These are phyloP conservation scores for Suncus etruscus DNA, from an alignment of 2,113 vertebrate genomes.

Conservation along the genomic window DNA sequence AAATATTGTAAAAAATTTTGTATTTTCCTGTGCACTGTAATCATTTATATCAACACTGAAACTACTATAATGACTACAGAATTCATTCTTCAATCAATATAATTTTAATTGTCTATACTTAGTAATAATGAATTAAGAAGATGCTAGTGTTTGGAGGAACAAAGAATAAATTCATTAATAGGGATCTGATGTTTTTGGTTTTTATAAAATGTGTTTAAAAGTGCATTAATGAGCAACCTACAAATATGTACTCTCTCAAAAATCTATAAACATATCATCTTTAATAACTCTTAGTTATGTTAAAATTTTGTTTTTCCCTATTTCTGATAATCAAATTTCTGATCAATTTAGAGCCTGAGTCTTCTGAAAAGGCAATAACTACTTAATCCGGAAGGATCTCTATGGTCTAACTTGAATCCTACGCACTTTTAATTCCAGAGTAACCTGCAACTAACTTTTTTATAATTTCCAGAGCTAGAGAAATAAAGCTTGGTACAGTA, in stretches of 20 bases:
- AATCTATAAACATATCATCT: not conserved
- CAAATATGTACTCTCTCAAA: constrained; percentile 16
- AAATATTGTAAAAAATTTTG: not conserved
- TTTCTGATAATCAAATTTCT: constrained; percentile 21
- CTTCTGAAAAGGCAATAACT: not conserved
- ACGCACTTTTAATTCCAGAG: not conserved
- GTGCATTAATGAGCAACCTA: not conserved
- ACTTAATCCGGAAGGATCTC: not conserved
- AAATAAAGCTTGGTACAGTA: not conserved
- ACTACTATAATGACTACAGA: constrained; percentile 83
- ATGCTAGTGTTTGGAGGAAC: not conserved
- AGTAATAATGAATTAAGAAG: constrained; percentile 67
- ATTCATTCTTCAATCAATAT: constrained; percentile 84
- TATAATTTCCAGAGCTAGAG: not conserved
- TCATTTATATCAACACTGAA: constrained; percentile 87
- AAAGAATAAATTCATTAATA: constrained; percentile 36
- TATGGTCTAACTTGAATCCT: not conserved
- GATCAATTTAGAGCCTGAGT: not conserved
- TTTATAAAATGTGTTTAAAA: constrained; percentile 48
- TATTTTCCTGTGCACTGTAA: constrained; percentile 75
- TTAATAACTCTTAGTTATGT: constrained; percentile 43
- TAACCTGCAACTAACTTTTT: not conserved
- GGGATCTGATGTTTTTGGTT: not conserved
- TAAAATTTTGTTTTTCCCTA: not conserved
- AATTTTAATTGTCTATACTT: constrained; percentile 82